Percentiles rank a stretch among this genome's conserved stretches.
These are phyloP conservation scores for Lipophrys pholis DNA, from an alignment of 2,113 vertebrate genomes.

Conservation along the genomic window DNA sequence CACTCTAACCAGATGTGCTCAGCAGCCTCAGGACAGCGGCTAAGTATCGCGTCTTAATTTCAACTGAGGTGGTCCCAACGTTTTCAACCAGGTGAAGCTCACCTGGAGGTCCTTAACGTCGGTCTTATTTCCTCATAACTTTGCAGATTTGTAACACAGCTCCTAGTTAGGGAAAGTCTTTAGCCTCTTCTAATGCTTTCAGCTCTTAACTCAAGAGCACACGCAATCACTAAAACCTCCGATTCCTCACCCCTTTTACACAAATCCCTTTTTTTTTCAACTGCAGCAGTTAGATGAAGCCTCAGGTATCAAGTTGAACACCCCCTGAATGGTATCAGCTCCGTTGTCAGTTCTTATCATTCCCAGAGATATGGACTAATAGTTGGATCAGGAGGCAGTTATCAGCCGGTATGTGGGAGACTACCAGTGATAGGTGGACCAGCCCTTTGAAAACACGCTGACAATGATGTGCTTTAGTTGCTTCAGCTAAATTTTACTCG, in stretches of 20 bases:
- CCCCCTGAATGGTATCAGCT: background rate
- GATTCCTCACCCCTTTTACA: constrained; percentile 12
- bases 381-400: too few species aligned
- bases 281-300: background rate
- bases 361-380: too few species aligned
- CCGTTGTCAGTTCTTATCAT: background rate
- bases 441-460: too few species aligned
- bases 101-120: constrained; percentile 32
- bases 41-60: constrained; percentile 57
- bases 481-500: too few species aligned
- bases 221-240: background rate
- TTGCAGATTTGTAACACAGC: constrained; percentile 9
- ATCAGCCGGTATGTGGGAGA: too few species aligned
- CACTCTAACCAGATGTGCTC: constrained; percentile 66
- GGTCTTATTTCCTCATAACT: constrained; percentile 16
- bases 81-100: constrained; percentile 53
- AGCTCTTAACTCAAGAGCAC: background rate
- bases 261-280: background rate
- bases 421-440: too few species aligned
- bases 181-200: background rate
- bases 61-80: constrained; percentile 54
- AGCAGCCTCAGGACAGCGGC: constrained; percentile 38
- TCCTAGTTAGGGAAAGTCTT: background rate
- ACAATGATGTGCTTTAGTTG: too few species aligned
- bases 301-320: background rate